A percentile compares a stretch with the other conserved stretches of the same genome.
Conservation (phyloP, 2,797 vertebrate genomes). For the Propithecus perrieri region DNA sequence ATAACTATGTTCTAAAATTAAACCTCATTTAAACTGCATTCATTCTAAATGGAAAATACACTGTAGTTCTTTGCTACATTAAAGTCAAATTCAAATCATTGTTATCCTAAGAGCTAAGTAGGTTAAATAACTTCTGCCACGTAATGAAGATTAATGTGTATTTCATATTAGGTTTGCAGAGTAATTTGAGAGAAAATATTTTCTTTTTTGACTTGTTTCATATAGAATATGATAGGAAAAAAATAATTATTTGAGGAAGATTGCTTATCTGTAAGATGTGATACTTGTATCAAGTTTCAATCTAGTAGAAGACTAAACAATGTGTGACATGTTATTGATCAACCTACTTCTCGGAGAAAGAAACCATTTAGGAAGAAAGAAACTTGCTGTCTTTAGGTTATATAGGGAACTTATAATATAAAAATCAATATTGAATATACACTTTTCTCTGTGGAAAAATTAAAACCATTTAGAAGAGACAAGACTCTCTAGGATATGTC, state of each 20-base stretch:
- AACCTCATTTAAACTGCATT: constrained; percentile 71
- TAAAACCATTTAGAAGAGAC: constrained; percentile 24
- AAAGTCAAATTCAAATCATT: constrained; percentile 79
- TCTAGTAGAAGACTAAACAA: not conserved
- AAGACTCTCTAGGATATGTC: not conserved
- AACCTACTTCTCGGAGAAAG: not conserved
- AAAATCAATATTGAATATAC: not conserved
- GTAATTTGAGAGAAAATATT: constrained; percentile 60
- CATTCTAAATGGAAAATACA: constrained; percentile 72
- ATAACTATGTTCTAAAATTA: constrained; percentile 75
- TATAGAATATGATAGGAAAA: constrained; percentile 4
- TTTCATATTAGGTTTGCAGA: constrained; percentile 37
- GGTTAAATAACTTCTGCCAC: constrained; percentile 68
- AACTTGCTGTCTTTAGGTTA: not conserved
- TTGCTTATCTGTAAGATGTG: not conserved
- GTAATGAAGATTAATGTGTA: constrained; percentile 71
- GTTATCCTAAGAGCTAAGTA: constrained; percentile 69
- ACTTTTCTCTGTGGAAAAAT: not conserved
- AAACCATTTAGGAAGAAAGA: not conserved
- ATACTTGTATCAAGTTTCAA: constrained; percentile 18
- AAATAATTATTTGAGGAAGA: constrained; percentile 38
- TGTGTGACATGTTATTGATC: not conserved
- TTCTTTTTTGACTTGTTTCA: constrained; percentile 40
- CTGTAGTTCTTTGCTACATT: constrained; percentile 71
- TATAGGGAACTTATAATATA: not conserved